Base-by-base conservation (phyloP, 2,888 invertebrate genomes). In the Zelleria hepariella region DNA sequence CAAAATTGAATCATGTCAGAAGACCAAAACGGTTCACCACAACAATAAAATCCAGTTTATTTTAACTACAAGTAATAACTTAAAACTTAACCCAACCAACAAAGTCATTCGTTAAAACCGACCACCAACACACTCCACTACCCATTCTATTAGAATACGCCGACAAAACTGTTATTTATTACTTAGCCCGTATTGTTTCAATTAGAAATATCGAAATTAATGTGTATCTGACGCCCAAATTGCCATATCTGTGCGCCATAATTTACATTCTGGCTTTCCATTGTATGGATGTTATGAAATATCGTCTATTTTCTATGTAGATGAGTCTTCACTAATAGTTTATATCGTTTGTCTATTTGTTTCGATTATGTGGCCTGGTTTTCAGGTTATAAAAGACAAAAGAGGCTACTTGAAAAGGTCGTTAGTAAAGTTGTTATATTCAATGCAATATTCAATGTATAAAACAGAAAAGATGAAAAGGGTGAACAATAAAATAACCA, bases 201-300 rank as follows among this genome's bases (percentile, higher is more conserved):
- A 86, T 86, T 86, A 85, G 72, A 77, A 80, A 81, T 81, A 78
- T 67, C 73, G 79, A 15, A 80, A 81, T 84, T 82, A 78, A 82
- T 80, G 74, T 72, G 73, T 74, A 74, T 74, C 66, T 67, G 73
- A 80, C 86, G 86, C 85, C 86, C 84, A 85, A 86, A 85, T 85
- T 82, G 76, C 80, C 75, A 74, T 80, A 83, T 80, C 78, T 58
- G 6, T 71, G 70, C 74, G 23, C 59, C 68, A 71, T 77, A 77
- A 82, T 67, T 71, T 67, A 54, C 32, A 69, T 62, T 67, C 76
- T 72, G 64, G 71, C 77, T 80, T 81, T 82, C 80, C 74, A 80
- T 82, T 83, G 78, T 80, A 71, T 54, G 26, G 54, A 26, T 18
- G 54, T 18, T 54, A 54, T 54, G 25, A 54, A 54, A 54, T 54